phyloP scores from a whole-genome alignment of 37 sponge, comb jelly and placozoan species.

The Amphimedon queenslandica region DNA sequence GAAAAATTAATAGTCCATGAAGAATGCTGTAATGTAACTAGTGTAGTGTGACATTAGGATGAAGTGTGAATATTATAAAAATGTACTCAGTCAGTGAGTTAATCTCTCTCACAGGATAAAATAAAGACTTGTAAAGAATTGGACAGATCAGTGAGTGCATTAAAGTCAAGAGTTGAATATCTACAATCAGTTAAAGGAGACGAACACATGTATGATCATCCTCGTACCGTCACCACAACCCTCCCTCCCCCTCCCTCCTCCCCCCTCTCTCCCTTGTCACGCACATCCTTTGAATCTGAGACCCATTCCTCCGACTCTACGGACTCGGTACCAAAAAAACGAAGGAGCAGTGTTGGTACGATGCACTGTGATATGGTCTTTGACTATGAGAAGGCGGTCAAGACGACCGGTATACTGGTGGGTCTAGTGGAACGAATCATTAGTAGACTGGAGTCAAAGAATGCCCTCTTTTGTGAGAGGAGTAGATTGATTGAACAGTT shows the following conservation, averaged over 20 bases:
- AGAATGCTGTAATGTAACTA: no score
- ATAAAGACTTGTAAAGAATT: background rate
- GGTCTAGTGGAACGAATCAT: background rate
- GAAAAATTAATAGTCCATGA: no score
- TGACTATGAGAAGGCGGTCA: background rate
- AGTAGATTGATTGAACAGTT: conserved; percentile 12
- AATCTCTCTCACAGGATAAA: background rate
- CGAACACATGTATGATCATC: background rate
- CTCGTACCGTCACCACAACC: background rate
- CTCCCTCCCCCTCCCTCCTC: background rate
- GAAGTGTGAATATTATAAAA: no score
- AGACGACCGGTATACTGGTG: background rate
- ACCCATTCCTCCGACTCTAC: background rate
- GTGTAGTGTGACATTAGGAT: no score
- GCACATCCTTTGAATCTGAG: background rate
- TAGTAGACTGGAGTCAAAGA: background rate
- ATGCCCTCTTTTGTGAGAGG: background rate
- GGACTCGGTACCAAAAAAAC: background rate
- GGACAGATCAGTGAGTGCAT: background rate
- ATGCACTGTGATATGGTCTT: background rate
- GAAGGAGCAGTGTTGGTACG: background rate
- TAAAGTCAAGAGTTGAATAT: background rate
- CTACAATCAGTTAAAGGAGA: background rate
- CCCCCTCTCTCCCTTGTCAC: background rate
- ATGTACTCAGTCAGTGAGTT: no score